Percentiles rank a stretch among this genome's conserved stretches.
These are phyloP conservation scores for Ormyrus rosae DNA, from an alignment of 2,888 invertebrate species.

Conservation along the genomic window DNA sequence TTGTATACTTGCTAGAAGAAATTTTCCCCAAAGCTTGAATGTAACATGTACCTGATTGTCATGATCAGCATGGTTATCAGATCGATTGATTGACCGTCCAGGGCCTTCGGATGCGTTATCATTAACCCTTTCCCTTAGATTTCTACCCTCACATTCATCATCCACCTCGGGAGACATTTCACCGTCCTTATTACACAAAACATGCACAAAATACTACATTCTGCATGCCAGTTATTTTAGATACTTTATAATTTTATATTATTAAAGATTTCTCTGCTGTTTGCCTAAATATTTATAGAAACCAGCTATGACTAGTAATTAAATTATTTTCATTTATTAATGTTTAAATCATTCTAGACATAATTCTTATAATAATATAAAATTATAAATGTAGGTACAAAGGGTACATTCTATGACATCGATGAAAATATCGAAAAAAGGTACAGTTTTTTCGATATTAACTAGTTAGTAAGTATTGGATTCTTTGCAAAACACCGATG, in stretches of 20 bases:
- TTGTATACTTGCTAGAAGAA: neutral
- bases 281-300: conserved; percentile 20
- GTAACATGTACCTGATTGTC: conserved; percentile 71
- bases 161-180: conserved; percentile 77
- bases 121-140: conserved; percentile 67
- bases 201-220: conserved; percentile 74
- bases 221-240: conserved; percentile 64
- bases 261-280: conserved; percentile 24
- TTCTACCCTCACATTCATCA: conserved; percentile 72
- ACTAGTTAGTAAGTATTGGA: conserved; percentile 9
- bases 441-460: neutral
- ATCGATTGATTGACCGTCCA: conserved; percentile 70
- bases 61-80: conserved; percentile 70
- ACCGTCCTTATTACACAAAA: conserved; percentile 73
- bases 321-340: neutral
- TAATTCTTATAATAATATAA: too few species aligned
- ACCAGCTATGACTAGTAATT: too few species aligned
- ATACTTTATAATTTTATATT: conserved; percentile 49
- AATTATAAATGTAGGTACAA: neutral
- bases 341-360: neutral
- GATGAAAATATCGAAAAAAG: neutral
- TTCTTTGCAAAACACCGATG: too few species aligned
- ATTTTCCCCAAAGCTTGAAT: conserved; percentile 5
- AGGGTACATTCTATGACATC: neutral
- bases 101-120: conserved; percentile 70